These are phyloP conservation scores for Magallana angulata DNA, from an alignment of 1,140 invertebrate species.

Conservation along the genomic window DNA sequence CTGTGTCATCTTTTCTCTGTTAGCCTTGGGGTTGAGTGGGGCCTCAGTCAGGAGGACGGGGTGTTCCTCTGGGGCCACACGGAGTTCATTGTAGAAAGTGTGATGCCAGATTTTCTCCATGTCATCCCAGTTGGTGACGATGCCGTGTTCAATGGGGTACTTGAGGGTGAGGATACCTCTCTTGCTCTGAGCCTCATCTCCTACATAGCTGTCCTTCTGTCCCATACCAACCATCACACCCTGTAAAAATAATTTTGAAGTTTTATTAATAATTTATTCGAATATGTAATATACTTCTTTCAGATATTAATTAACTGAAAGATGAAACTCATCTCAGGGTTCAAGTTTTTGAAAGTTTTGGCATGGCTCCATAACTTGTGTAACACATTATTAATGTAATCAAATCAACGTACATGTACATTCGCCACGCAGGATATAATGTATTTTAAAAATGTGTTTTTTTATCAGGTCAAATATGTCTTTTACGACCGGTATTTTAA, in stretches of 20 bases:
- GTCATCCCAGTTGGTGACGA: conserved; percentile 82
- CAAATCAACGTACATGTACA: no score
- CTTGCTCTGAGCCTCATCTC: conserved; percentile 85
- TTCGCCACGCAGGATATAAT: no score
- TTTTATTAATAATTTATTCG: no score
- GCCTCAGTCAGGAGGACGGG: conserved; percentile 85
- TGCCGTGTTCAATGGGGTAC: conserved; percentile 82
- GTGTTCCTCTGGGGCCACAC: conserved; percentile 95
- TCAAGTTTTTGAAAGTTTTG: no score
- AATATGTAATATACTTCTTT: no score
- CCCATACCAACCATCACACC: conserved; percentile 98
- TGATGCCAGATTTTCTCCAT: conserved; percentile 96
- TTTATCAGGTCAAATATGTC: no score
- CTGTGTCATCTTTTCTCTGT: conserved; percentile 80
- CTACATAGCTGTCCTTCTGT: conserved; percentile 83
- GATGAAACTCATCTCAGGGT: no score
- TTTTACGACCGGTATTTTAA: no score
- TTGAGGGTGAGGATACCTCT: conserved; percentile 81
- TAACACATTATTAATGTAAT: no score
- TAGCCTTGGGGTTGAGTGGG: conserved; percentile 74
- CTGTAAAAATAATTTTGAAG: conserved; percentile 59
- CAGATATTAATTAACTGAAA: no score
- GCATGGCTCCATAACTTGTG: no score
- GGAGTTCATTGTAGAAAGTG: conserved; percentile 87
- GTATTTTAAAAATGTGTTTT: no score